A percentile compares a stretch with the other conserved stretches of the same genome.
phyloP scores from a whole-genome alignment of 2,888 invertebrate genomes.

The Drosophila mulleri region DNA sequence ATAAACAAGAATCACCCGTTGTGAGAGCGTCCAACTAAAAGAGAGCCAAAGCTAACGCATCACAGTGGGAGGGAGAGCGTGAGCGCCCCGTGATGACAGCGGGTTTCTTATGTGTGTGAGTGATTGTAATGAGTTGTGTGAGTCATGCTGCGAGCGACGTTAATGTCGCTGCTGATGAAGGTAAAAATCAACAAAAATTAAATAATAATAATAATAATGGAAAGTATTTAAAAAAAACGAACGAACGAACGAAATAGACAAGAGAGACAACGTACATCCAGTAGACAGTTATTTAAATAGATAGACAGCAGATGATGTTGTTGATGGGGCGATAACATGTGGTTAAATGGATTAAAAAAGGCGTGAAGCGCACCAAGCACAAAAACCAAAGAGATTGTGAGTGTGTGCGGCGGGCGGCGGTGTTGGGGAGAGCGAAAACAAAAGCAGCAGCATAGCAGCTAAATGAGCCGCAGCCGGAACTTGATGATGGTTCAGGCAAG shows the following conservation, averaged over 20 bases:
- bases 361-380: constrained; percentile 40
- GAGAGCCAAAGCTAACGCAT: constrained; percentile 42
- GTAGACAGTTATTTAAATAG: constrained; percentile 38
- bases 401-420: background rate
- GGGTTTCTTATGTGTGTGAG: constrained; percentile 16
- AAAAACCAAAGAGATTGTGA: constrained; percentile 9
- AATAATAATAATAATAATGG: constrained; percentile 73
- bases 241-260: constrained; percentile 23
- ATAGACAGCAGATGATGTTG: constrained; percentile 45
- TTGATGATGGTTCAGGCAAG: constrained; percentile 53
- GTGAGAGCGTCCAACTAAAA: constrained; percentile 31
- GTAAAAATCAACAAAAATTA: constrained; percentile 57
- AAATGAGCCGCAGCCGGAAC: constrained; percentile 73
- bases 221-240: constrained; percentile 68
- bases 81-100: constrained; percentile 42
- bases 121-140: constrained; percentile 42
- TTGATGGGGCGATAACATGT: constrained; percentile 71
- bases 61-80: constrained; percentile 28
- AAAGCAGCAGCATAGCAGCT: constrained; percentile 51
- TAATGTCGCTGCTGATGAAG: constrained; percentile 68
- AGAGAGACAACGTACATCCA: constrained; percentile 28
- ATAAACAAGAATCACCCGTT: constrained; percentile 37
- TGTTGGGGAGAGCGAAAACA: constrained; percentile 13
- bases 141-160: constrained; percentile 62
- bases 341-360: constrained; percentile 72